Percentiles rank a stretch among this genome's conserved stretches.
Evolutionary conservation across 2,888 invertebrate species (phyloP).

Genomic region (Melieria crassipennis): DNA sequence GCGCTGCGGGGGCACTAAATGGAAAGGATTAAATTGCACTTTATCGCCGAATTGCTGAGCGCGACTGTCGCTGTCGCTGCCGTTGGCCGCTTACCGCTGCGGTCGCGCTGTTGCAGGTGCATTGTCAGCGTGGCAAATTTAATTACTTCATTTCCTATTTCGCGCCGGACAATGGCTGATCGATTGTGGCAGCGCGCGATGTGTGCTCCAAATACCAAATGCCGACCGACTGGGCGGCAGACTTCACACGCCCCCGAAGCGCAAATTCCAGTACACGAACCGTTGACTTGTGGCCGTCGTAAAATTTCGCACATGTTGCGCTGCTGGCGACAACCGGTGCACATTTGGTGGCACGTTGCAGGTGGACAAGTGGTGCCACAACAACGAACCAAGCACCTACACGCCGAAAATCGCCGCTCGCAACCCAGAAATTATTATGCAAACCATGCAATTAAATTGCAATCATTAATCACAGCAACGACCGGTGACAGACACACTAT

Average conservation of each 20-base stretch:
- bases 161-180: too few relatives aligned
- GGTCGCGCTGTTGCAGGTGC: constrained; percentile 22
- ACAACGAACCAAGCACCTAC: neutral
- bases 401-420: neutral
- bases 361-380: neutral
- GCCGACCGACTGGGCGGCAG: too few relatives aligned
- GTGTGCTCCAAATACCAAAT: too few relatives aligned
- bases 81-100: neutral
- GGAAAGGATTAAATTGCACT: constrained; percentile 33
- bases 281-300: too few relatives aligned
- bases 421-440: constrained; percentile 15
- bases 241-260: too few relatives aligned
- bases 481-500: neutral
- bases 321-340: neutral
- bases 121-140: neutral
- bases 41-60: neutral
- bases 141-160: neutral
- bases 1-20: constrained; percentile 29
- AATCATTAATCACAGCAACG: constrained; percentile 10
- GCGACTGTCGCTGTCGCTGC: neutral
- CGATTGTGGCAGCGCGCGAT: too few relatives aligned
- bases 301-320: neutral
- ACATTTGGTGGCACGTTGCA: neutral
- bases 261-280: too few relatives aligned
- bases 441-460: constrained; percentile 26